Base-by-base conservation (phyloP, 1,140 invertebrate species). In the Carcinoscorpius rotundicauda region DNA sequence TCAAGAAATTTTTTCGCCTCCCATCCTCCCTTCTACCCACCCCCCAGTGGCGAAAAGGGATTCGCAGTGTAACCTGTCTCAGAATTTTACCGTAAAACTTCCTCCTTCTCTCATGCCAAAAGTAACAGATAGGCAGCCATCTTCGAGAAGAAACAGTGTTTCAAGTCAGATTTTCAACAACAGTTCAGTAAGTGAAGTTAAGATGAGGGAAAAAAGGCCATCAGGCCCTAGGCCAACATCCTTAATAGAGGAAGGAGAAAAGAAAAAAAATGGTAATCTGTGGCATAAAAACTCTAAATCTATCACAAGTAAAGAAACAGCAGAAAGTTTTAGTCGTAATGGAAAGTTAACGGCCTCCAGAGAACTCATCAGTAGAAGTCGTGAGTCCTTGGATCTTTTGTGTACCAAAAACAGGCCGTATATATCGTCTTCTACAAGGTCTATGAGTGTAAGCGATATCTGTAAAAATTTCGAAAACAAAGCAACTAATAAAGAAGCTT, bases 391-490 rank as follows among this genome's bases (percentile, higher is more conserved):
- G 29, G 29, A 29, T 29, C 9, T 62, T 8, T 9, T 62, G 8
- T 11, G 49, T 5, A 62, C 10, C 29, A 62, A 8, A 51, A 49
- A 6, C 61, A 10, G 61, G 49, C 53, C 53, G 53, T 55, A n/a
- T 55, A 6, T 6, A 8, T 8, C 50, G 10, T 3, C 50, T 4
- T 48, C 61, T 29, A 9, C 62, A 6, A 51, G 60, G 48, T 66
- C 66, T n/a, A 61, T 64, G 5, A 72, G 69, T 29, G 67, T 72
- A 10, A 69, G 68, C 50, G 71, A 72, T 55, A 68, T 72, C 8
- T 52, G 69, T 5, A 61, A 65, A 57, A 67, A 63, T 48, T 72
- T 72, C 62, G 71, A 72, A 52, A 64, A 64, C 52, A 60, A 63
- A 63, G 63, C 52, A 3, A 6, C 8, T 9, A 51, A 63, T 6